Percentiles rank a stretch among this genome's conserved stretches.
Evolutionary conservation across 2,113 vertebrate genomes (phyloP).

Genomic region (Leptosomus discolor): DNA sequence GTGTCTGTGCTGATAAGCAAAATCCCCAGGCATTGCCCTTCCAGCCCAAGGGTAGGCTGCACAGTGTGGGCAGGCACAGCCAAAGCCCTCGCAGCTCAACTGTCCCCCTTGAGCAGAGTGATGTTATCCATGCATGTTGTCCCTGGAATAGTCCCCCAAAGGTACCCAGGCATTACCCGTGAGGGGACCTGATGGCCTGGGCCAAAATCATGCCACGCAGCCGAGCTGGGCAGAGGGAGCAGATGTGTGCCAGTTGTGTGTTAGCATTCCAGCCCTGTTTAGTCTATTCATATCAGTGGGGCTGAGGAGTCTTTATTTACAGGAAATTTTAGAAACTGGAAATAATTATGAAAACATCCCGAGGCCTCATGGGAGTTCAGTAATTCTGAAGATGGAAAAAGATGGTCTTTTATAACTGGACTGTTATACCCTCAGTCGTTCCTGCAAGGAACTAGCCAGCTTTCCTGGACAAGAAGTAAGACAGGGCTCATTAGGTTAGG

Average conservation of each 20-base stretch:
- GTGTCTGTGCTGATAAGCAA: background rate
- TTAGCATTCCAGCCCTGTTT: background rate
- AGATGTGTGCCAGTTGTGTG: background rate
- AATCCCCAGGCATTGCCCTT: background rate
- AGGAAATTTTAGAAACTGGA: slow-evolving; percentile 24
- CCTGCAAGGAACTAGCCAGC: background rate
- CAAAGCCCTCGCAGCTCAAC: fast-evolving
- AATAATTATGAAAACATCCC: slow-evolving; percentile 35
- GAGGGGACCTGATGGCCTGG: background rate
- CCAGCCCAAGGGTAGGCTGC: background rate
- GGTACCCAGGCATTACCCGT: background rate
- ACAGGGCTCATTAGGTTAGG: background rate
- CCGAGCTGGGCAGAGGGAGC: background rate
- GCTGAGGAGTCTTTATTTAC: background rate
- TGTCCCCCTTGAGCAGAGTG: fast-evolving
- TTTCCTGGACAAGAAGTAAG: slow-evolving; percentile 15
- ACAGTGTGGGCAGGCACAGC: background rate
- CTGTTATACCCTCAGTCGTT: background rate
- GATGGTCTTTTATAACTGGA: background rate
- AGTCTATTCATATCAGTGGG: fast-evolving
- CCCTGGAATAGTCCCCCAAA: background rate
- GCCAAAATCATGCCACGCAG: background rate
- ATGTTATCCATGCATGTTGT: background rate
- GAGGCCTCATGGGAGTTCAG: background rate
- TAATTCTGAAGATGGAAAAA: slow-evolving; percentile 40